These are phyloP conservation scores for Pholis gunnellus DNA, from an alignment of 2,113 vertebrate genomes.

Conservation along the genomic window DNA sequence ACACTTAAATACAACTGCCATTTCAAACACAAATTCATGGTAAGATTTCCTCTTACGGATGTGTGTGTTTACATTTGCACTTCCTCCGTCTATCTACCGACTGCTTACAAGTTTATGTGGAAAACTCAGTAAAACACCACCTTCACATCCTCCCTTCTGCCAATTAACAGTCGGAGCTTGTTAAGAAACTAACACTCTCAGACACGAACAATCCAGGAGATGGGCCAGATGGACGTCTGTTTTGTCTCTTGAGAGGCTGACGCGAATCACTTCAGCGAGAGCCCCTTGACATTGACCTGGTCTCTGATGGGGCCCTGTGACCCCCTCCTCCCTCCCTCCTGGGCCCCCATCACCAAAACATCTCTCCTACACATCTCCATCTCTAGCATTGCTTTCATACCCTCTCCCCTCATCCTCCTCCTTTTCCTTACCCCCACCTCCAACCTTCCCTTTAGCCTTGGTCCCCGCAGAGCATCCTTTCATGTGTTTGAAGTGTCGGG, in stretches of 20 bases:
- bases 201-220: constrained; percentile 18
- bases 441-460: constrained; percentile 78
- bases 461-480: constrained; percentile 86
- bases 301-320: constrained; percentile 60
- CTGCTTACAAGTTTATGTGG: constrained; percentile 35
- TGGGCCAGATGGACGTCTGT: constrained; percentile 50
- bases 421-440: constrained; percentile 62
- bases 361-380: constrained; percentile 56
- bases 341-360: constrained; percentile 27
- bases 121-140: constrained; percentile 23
- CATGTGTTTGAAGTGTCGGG: constrained; percentile 87
- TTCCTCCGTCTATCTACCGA: constrained; percentile 25
- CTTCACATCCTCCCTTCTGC: constrained; percentile 36
- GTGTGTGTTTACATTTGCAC: constrained; percentile 29
- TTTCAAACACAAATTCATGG: constrained; percentile 34
- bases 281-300: constrained; percentile 81
- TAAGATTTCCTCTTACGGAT: constrained; percentile 5
- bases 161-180: constrained; percentile 54
- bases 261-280: constrained; percentile 65
- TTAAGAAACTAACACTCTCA: constrained; percentile 44
- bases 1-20: constrained; percentile 10
- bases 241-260: constrained; percentile 68
- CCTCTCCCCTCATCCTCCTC: constrained; percentile 40
- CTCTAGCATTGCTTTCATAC: constrained; percentile 77
- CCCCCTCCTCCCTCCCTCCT: constrained; percentile 30